These are phyloP conservation scores for Peromyscus californicus DNA, from an alignment of 2,113 vertebrate species.

Conservation along the genomic window DNA sequence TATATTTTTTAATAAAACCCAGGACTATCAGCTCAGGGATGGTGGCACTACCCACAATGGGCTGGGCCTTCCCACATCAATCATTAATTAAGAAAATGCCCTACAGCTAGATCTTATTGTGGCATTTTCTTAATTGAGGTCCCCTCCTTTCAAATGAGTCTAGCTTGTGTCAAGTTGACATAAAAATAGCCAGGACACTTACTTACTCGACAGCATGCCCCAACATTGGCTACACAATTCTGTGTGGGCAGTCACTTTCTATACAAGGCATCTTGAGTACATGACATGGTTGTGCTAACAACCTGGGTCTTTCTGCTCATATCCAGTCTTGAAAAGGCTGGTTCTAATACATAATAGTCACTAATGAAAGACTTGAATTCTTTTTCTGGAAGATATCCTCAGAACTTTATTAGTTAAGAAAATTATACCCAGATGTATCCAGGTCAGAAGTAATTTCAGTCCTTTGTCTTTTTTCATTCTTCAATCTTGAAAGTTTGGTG, in stretches of 20 bases:
- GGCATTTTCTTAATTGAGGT: not conserved
- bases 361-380: not conserved
- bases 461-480: not conserved
- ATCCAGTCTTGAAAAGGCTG: not conserved
- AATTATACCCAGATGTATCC: not conserved
- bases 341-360: not conserved
- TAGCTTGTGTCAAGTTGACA: not conserved
- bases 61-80: not conserved
- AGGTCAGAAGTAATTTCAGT: not conserved
- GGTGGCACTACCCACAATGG: not conserved
- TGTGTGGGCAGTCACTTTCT: not conserved
- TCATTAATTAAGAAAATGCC: not conserved
- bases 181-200: not conserved
- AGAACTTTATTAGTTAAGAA: not conserved
- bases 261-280: not conserved
- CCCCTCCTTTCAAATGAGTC: not conserved
- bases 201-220: not conserved
- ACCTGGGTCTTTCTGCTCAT: not conserved
- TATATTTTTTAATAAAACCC: not conserved
- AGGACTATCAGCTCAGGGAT: not conserved
- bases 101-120: not conserved
- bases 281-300: not conserved
- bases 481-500: not conserved
- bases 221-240: no score
- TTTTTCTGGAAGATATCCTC: not conserved